These are phyloP conservation scores for Grammomys dolichurus DNA, from an alignment of 2,113 vertebrate species.

Conservation along the genomic window DNA sequence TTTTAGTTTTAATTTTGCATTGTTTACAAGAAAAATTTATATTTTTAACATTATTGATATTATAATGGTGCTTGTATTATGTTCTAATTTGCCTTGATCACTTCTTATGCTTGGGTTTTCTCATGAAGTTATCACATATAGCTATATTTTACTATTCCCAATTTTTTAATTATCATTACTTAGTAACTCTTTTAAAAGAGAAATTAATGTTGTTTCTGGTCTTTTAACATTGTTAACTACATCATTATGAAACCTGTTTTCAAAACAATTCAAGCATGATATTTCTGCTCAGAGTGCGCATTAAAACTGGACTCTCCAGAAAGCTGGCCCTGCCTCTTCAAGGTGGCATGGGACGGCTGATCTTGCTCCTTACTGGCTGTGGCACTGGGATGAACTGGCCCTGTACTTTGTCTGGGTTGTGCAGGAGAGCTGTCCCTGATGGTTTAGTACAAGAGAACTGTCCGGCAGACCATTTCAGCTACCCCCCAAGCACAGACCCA, in stretches of 20 bases:
- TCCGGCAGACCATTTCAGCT: not conserved
- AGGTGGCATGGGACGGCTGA: too few relatives aligned
- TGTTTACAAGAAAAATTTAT: not conserved
- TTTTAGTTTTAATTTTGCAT: not conserved
- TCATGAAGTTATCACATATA: not conserved
- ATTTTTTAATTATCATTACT: not conserved
- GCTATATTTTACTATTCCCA: not conserved
- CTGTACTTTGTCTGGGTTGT: not conserved
- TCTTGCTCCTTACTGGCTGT: not conserved
- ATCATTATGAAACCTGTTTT: not conserved
- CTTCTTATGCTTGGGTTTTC: not conserved
- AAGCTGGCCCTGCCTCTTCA: not conserved
- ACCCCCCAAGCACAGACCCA: not conserved
- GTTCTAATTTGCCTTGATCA: not conserved
- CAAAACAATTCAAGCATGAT: conserved; percentile 24
- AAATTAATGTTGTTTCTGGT: not conserved
- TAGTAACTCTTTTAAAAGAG: not conserved
- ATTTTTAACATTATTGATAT: conserved; percentile 2
- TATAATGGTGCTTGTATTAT: not conserved
- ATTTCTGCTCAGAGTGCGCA: not conserved
- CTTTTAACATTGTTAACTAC: not conserved
- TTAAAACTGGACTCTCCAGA: not conserved
- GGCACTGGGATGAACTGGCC: not conserved
- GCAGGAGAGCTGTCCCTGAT: not conserved
- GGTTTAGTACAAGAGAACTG: not conserved